phyloP scores from a whole-genome alignment of 2,797 vertebrate genomes.

The Peromyscus nudipes region DNA sequence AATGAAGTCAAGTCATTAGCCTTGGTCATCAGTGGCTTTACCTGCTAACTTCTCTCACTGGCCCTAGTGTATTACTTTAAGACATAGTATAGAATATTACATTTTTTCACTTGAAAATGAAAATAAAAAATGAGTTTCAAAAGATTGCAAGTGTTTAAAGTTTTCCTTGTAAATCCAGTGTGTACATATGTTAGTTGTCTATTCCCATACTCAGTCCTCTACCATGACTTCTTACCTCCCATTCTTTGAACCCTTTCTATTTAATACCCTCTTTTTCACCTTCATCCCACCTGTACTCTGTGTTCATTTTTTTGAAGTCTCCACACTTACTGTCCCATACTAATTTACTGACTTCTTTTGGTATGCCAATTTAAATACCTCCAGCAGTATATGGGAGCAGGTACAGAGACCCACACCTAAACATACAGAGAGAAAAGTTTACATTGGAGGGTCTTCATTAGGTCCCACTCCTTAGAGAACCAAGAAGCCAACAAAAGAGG shows the following conservation, averaged over 20 bases:
- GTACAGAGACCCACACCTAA: background rate
- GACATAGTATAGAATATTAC: background rate
- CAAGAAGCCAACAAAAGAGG: background rate
- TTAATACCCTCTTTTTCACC: background rate
- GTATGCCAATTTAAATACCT: background rate
- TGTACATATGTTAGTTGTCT: background rate
- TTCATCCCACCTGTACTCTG: background rate
- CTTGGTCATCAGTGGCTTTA: background rate
- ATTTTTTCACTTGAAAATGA: background rate
- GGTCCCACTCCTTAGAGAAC: background rate
- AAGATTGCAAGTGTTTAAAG: background rate
- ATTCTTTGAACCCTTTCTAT: background rate
- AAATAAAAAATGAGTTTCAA: slow-evolving; percentile 11
- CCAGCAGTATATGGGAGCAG: background rate
- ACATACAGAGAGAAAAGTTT: background rate
- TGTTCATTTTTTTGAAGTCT: background rate
- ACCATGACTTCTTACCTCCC: background rate
- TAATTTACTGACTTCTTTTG: background rate
- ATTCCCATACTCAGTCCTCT: background rate
- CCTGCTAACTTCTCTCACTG: background rate
- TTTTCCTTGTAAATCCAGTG: background rate
- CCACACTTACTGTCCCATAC: background rate
- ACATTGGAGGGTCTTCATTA: background rate
- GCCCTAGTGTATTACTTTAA: background rate
- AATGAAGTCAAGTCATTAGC: background rate